Evolutionary conservation across 2,888 invertebrate species (phyloP).

Genomic region (Macrosoma leucophasiata): DNA sequence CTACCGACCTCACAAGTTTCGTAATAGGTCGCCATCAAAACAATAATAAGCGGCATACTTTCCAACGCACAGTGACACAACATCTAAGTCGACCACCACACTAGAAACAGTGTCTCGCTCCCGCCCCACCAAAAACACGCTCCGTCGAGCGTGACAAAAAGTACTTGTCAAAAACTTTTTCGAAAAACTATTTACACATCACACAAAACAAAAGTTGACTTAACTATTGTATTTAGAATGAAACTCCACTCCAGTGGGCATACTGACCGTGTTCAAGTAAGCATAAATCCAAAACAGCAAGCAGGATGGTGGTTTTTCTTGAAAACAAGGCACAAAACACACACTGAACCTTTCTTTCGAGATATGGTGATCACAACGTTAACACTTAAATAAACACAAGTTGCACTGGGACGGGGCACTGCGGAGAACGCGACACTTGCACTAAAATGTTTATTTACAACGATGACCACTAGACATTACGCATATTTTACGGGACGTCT

Average conservation of each 20-base stretch:
- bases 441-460: conserved; percentile 59
- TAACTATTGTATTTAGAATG: background rate
- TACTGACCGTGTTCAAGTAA: conserved; percentile 64
- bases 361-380: conserved; percentile 40
- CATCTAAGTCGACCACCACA: conserved; percentile 37
- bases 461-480: conserved; percentile 41
- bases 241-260: background rate
- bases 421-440: conserved; percentile 36
- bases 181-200: conserved; percentile 46
- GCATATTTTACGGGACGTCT: conserved; percentile 58
- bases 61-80: conserved; percentile 50
- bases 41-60: conserved; percentile 66
- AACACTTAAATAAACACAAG: conserved; percentile 44
- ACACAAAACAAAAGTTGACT: conserved; percentile 29
- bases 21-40: conserved; percentile 63
- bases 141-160: conserved; percentile 46
- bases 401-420: conserved; percentile 53
- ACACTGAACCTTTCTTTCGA: conserved; percentile 45
- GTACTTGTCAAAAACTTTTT: conserved; percentile 57
- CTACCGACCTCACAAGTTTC: conserved; percentile 47
- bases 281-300: conserved; percentile 70
- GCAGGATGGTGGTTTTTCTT: conserved; percentile 48
- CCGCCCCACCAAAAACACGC: too few relatives aligned
- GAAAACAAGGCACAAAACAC: conserved; percentile 70
- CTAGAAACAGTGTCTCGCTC: conserved; percentile 42